Conservation (phyloP, 2,888 invertebrate species). For the Cryptus armator region DNA sequence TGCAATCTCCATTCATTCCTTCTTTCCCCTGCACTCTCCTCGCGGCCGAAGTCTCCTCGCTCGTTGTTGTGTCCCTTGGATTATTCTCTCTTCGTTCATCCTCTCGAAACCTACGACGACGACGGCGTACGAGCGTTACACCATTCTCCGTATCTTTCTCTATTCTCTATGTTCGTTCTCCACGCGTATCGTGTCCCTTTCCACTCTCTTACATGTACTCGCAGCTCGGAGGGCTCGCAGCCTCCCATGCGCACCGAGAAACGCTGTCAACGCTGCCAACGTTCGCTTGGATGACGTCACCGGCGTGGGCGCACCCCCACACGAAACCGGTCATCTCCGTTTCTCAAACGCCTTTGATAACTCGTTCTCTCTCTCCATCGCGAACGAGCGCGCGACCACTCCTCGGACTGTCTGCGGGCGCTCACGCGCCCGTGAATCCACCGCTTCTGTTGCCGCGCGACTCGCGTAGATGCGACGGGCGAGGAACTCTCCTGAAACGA, state of each 20-base stretch:
- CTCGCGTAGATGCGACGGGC: constrained; percentile 53
- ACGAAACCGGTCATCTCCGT: constrained; percentile 71
- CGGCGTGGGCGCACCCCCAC: constrained; percentile 84
- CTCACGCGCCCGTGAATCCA: constrained; percentile 68
- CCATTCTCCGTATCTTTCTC: constrained; percentile 13
- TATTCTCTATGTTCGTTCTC: background rate
- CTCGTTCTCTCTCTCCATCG: constrained; percentile 53
- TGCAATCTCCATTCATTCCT: constrained; percentile 83
- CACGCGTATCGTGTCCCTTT: background rate
- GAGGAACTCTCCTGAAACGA: constrained; percentile 34
- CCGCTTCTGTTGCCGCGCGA: constrained; percentile 65
- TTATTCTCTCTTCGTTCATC: constrained; percentile 53
- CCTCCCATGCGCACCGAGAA: constrained; percentile 65
- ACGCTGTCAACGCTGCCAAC: constrained; percentile 80
- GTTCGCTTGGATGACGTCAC: constrained; percentile 83
- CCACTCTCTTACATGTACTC: background rate
- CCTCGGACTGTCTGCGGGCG: constrained; percentile 68
- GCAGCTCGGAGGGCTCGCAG: background rate
- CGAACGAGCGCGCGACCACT: constrained; percentile 66
- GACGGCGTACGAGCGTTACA: constrained; percentile 40
- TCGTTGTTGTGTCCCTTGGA: constrained; percentile 48
- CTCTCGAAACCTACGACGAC: constrained; percentile 57
- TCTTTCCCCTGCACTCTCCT: constrained; percentile 68
- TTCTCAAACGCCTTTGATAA: constrained; percentile 47
- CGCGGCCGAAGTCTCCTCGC: constrained; percentile 56